Evolutionary conservation across 2,113 vertebrate species (phyloP), one percentile per base, ranked within the genome.

Genomic region (Bos indicus): DNA sequence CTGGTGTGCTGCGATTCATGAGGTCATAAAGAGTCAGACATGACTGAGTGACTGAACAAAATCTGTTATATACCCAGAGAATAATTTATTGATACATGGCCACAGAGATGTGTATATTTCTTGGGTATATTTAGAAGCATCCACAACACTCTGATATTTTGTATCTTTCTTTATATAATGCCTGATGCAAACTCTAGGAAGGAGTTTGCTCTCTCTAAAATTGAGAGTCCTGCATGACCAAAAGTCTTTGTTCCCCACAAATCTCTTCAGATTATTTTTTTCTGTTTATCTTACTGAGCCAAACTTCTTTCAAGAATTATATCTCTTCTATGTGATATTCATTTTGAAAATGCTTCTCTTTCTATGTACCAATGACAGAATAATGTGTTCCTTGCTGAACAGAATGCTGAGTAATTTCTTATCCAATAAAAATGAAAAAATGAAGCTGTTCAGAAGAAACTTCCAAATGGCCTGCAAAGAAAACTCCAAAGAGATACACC

Each of bases 341-440:
- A 96, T 98, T 98, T 98, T 97, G 97, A 98, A 98, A 95, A 98
- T 96, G 89, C 96, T 98, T 97, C 87, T 98, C 96, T 97, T 96
- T 98, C 96, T 92, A 95, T 97, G 90, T 91, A 98, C 93, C 98
- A 98, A 93, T 96, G 96, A 95, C 78, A 98, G 98, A 99, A 99
- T 98, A 99, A 98, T 97, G 96, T 98, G 98, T 99, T 99, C 98
- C 81, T 91, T 97, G 82, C 96, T 98, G 98, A 93, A 98, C 97
- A 97, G 95, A 94, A 2, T 97, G 96, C 84, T 84, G 95, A 98
- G 96, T 98, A 97, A 98, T 97, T 98, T 98, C 93, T 98, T 98
- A 98, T 97, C 94, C 95, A 98, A 90, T 91, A 98, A 98, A 97
- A 98, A 97, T 98, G 97, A 98, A 98, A 98, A 98, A 91, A 92